Evolutionary conservation across 2,888 invertebrate genomes (phyloP).

Genomic region (Scaptomyza parva): DNA sequence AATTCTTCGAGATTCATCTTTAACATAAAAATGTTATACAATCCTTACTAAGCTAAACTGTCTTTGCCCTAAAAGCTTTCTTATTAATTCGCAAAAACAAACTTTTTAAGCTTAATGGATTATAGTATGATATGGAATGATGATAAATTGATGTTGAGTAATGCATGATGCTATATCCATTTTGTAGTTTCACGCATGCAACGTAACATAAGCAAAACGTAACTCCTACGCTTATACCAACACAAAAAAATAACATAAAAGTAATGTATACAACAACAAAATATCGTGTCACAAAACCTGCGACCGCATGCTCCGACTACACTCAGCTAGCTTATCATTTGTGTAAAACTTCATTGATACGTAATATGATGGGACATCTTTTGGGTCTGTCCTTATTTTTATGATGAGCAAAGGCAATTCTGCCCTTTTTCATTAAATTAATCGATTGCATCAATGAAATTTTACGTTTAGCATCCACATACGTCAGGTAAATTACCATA

Average conservation of each 20-base stretch:
- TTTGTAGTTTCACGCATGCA: slow-evolving; percentile 63
- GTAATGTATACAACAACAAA: slow-evolving; percentile 16
- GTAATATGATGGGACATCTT: slow-evolving; percentile 16
- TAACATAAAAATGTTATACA: neutral
- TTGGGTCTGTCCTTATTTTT: slow-evolving; percentile 22
- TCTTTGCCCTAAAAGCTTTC: neutral
- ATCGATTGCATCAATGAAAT: slow-evolving; percentile 67
- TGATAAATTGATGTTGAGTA: slow-evolving; percentile 46
- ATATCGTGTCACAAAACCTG: slow-evolving; percentile 57
- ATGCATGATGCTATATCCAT: slow-evolving; percentile 61
- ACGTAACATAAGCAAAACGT: slow-evolving; percentile 58
- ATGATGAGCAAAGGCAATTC: slow-evolving; percentile 25
- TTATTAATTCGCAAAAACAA: neutral
- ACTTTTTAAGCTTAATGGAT: neutral
- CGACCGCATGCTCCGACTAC: slow-evolving; percentile 73
- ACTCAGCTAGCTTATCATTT: slow-evolving; percentile 61
- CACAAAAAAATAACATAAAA: slow-evolving; percentile 21
- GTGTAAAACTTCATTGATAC: slow-evolving; percentile 73
- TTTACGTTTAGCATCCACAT: slow-evolving; percentile 59
- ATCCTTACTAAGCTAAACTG: neutral
- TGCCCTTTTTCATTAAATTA: slow-evolving; percentile 6
- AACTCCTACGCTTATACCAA: slow-evolving; percentile 59
- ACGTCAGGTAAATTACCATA: slow-evolving; percentile 50
- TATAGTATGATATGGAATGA: slow-evolving; percentile 29
- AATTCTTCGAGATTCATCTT: neutral